Percentiles rank a stretch among this genome's conserved stretches.
Evolutionary conservation across 2,888 invertebrate species (phyloP).

Genomic region (Drosophila suboccidentalis): DNA sequence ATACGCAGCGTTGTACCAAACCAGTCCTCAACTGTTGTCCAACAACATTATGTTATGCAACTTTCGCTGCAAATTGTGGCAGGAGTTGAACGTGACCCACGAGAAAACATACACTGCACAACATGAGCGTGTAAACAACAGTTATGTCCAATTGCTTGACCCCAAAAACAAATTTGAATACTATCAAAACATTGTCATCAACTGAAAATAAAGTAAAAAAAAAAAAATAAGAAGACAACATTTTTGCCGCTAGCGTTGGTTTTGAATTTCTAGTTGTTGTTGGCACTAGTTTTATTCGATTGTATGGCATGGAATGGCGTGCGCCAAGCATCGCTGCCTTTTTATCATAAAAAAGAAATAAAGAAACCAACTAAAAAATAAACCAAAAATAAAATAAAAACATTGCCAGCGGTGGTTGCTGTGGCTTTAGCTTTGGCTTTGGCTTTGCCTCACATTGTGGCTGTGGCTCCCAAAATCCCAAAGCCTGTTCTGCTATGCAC

Average conservation of each 20-base stretch:
- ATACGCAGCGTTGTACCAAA: constrained; percentile 45
- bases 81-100: constrained; percentile 18
- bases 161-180: constrained; percentile 51
- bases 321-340: constrained; percentile 71
- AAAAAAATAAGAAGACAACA: constrained; percentile 13
- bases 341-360: constrained; percentile 50
- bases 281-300: constrained; percentile 56
- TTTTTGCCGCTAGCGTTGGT: constrained; percentile 52
- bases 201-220: constrained; percentile 11
- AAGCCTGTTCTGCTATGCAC: constrained; percentile 74
- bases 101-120: constrained; percentile 19
- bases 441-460: constrained; percentile 5
- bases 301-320: constrained; percentile 45
- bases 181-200: constrained; percentile 72
- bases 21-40: constrained; percentile 57
- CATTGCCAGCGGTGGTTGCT: constrained; percentile 61
- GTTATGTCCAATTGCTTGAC: constrained; percentile 42
- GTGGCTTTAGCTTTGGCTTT: not conserved
- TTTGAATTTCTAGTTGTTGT: constrained; percentile 54
- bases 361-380: constrained; percentile 17
- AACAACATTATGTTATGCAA: constrained; percentile 64
- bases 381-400: constrained; percentile 27
- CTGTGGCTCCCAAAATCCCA: constrained; percentile 20
- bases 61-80: constrained; percentile 59
- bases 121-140: constrained; percentile 18